Evolutionary conservation across 1,140 invertebrate species (phyloP).

Genomic region (Procambarus virginalis): DNA sequence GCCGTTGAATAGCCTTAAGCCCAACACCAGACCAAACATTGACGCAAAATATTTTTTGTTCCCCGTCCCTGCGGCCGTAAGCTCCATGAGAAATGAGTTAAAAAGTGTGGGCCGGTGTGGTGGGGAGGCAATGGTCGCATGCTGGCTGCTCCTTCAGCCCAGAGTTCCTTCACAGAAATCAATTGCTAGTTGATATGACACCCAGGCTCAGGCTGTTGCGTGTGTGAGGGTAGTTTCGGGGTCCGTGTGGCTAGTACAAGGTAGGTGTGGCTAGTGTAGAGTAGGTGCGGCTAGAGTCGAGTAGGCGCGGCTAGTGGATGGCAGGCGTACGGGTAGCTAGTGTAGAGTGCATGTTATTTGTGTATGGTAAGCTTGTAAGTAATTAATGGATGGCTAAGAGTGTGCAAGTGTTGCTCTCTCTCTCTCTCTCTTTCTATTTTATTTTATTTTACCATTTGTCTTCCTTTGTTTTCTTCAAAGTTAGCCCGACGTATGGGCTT

Average conservation of each 20-base stretch:
- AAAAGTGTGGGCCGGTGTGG: neutral
- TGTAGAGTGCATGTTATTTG: neutral
- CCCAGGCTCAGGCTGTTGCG: neutral
- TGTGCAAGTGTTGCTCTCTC: too few species aligned
- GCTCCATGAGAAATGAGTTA: neutral
- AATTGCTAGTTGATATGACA: slow-evolving; percentile 3
- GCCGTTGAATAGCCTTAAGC: too few species aligned
- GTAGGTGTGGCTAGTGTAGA: neutral
- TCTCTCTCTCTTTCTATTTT: too few species aligned
- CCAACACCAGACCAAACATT: too few species aligned
- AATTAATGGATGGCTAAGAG: too few species aligned
- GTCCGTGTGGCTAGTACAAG: neutral
- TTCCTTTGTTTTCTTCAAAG: too few species aligned
- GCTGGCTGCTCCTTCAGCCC: neutral
- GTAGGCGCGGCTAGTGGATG: neutral
- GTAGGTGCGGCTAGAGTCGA: neutral
- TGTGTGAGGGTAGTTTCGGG: neutral
- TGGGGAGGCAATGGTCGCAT: neutral
- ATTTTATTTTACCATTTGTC: too few species aligned
- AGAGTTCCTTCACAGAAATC: slow-evolving; percentile 9
- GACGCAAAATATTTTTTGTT: too few species aligned
- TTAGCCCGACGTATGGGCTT: too few species aligned
- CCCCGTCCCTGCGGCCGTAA: neutral
- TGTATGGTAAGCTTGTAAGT: neutral
- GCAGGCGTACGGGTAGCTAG: neutral